Evolutionary conservation across 2,797 vertebrate genomes (phyloP).

Genomic region (Netta rufina): DNA sequence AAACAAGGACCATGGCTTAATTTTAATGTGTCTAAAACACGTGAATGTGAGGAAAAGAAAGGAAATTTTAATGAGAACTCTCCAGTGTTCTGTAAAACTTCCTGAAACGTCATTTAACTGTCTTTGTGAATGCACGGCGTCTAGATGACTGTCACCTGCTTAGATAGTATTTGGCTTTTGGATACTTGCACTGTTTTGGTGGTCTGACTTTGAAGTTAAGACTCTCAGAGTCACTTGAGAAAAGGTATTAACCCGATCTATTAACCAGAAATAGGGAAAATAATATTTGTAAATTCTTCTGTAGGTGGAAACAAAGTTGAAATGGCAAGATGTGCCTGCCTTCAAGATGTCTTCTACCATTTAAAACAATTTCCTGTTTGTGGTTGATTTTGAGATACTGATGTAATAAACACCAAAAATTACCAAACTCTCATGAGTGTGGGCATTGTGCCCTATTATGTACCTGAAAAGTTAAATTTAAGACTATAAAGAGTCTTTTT

Average conservation of each 20-base stretch:
- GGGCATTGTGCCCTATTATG: not conserved
- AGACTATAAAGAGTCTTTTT: not conserved
- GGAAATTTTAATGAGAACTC: not conserved
- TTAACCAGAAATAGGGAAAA: not conserved
- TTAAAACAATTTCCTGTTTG: not conserved
- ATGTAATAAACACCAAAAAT: not conserved
- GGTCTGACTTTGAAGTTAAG: not conserved
- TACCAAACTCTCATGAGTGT: not conserved
- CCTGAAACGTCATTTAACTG: not conserved
- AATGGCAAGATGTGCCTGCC: not conserved
- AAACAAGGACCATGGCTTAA: not conserved
- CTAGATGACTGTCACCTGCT: not conserved
- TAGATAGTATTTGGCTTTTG: not conserved
- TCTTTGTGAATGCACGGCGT: accelerated
- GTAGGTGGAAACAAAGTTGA: not conserved
- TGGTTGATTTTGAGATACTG: not conserved
- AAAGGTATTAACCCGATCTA: not conserved
- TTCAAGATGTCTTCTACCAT: not conserved
- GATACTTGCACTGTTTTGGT: not conserved
- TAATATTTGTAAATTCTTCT: not conserved
- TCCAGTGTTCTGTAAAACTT: not conserved
- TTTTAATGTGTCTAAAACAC: not conserved
- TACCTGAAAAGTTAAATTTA: not conserved
- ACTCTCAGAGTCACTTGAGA: not conserved
- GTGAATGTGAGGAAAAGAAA: not conserved